Evolutionary conservation across 2,113 vertebrate genomes (phyloP), one percentile per base, ranked within the genome.

Genomic region (Entelurus aequoreus): DNA sequence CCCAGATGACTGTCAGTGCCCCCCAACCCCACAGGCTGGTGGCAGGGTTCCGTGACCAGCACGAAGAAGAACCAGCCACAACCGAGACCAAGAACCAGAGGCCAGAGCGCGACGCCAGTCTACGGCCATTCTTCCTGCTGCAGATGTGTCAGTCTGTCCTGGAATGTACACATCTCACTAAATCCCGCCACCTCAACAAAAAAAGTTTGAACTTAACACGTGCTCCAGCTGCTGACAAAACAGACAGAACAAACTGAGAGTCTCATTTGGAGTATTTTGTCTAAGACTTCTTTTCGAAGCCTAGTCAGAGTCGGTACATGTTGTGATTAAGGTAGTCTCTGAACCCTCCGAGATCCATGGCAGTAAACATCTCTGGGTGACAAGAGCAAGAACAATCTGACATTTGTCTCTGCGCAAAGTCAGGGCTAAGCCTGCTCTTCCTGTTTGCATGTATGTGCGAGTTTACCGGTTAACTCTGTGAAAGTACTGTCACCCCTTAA

Each of bases 21-120:
- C 4, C 8, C 35, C 57, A 40, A 19, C 69, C 84, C 81, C 76
- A 68, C 62, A 69, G 85, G 79, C 84, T 79, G 80, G 75, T 81
- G 82, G 77, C 82, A 78, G 80, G 72, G 87, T 89, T 85, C 85
- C 83, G 79, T 88, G 88, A 88, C 86, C 75, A 74, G 68, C 72
- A 69, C 74, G 68, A 78, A 76, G 81, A 11, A 44, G 55, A 70
- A 81, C 80, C 75, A 69, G 67, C 79, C 56, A 71, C 75, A 70
- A 44, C 75, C 49, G 40, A 61, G 65, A 40, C 74, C 64, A 15
- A 69, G 66, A 71, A 57, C 68, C 62, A 74, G 63, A 37, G 55
- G 49, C 57, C 64, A 55, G 66, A 53, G 51, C 19, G 40, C 8
- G 1, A 6, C 14, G 36, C 52, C 50, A 36, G 52, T 36, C 35